Conservation (phyloP, 1,140 invertebrate species). For the Zaprionus capensis region DNA sequence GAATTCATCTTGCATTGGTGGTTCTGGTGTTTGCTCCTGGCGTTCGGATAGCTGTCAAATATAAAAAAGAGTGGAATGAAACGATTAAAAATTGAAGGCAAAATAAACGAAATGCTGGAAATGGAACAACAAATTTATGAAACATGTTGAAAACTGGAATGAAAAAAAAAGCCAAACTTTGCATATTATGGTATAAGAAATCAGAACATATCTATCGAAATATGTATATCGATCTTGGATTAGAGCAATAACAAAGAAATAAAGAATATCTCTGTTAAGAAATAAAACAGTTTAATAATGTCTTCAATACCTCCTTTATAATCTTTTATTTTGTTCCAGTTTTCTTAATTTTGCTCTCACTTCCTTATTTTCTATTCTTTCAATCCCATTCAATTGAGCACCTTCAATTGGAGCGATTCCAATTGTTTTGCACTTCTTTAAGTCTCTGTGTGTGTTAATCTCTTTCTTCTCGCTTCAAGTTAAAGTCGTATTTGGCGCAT, state of each 20-base stretch:
- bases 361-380: not conserved
- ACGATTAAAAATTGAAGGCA: not conserved
- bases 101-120: not conserved
- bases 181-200: too few species aligned
- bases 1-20: conserved; percentile 77
- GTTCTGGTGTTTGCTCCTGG: conserved; percentile 48
- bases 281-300: too few species aligned
- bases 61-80: conserved; percentile 2
- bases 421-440: conserved; percentile 29
- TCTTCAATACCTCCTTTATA: not conserved
- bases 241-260: too few species aligned
- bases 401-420: conserved; percentile 11
- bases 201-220: too few species aligned
- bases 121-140: not conserved
- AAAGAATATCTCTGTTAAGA: too few species aligned
- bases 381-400: not conserved
- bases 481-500: not conserved
- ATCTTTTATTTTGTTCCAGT: not conserved
- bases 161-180: too few species aligned
- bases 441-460: conserved; percentile 36
- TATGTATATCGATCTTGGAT: too few species aligned
- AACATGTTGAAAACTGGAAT: too few species aligned
- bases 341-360: too few species aligned
- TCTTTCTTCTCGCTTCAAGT: not conserved
- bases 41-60: conserved; percentile 21